Evolutionary conservation across 2,797 vertebrate genomes (phyloP).

Genomic region (Sphaeramia orbicularis): DNA sequence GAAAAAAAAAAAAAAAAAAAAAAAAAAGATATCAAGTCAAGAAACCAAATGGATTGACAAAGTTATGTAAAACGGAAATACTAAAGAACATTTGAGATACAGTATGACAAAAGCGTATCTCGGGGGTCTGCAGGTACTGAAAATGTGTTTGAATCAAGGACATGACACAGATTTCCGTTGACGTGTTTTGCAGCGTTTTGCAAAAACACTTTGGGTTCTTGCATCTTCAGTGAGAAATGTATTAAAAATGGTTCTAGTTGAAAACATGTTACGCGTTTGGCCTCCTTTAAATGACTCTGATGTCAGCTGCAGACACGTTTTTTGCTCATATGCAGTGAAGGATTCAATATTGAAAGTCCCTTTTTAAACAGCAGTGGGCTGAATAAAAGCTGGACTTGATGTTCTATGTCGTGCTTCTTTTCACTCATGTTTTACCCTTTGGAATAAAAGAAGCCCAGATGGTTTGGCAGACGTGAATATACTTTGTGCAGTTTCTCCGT

Average conservation of each 20-base stretch:
- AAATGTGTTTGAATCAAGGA: too few species aligned
- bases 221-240: too few species aligned
- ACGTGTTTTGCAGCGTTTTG: too few species aligned
- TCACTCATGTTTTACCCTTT: slow-evolving; percentile 10
- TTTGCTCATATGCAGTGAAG: not conserved
- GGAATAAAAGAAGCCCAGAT: slow-evolving; percentile 11
- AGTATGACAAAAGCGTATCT: too few species aligned
- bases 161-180: too few species aligned
- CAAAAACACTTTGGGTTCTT: too few species aligned
- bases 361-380: slow-evolving; percentile 4
- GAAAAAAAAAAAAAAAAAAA: too few species aligned
- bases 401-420: slow-evolving; percentile 16
- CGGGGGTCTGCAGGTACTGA: too few species aligned
- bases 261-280: not conserved
- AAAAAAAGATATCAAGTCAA: too few species aligned
- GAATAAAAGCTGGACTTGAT: slow-evolving; percentile 7
- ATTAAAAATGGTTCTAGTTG: not conserved
- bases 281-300: not conserved
- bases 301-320: slow-evolving; percentile 7
- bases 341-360: slow-evolving; percentile 11
- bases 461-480: slow-evolving; percentile 10
- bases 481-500: slow-evolving; percentile 1
- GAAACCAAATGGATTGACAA: too few species aligned
- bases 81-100: too few species aligned
- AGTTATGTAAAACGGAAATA: too few species aligned